Conservation (phyloP, 2,113 vertebrate genomes). For the Camelus dromedarius region DNA sequence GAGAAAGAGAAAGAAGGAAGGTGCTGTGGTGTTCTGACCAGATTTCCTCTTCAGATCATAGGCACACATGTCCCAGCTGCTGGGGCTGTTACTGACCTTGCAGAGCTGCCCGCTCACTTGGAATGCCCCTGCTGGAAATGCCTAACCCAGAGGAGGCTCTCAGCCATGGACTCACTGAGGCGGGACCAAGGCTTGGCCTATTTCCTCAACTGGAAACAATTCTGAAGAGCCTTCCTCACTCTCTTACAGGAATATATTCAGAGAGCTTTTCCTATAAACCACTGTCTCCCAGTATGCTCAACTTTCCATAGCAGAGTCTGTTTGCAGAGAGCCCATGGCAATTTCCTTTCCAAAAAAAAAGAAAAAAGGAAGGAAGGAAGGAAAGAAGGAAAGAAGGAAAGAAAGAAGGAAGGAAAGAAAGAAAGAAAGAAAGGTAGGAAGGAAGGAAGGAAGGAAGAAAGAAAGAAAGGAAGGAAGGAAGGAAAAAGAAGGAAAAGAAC, state of each 20-base stretch:
- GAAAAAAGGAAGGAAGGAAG: no score
- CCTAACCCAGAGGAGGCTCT: neutral
- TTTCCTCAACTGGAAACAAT: neutral
- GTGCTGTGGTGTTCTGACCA: neutral
- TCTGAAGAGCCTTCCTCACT: neutral
- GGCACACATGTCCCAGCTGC: neutral
- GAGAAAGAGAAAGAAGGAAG: neutral
- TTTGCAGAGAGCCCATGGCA: neutral
- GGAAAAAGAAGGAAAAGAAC: neutral
- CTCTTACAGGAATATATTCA: neutral
- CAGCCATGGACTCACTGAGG: neutral
- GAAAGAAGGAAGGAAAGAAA: no score
- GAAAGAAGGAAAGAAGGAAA: fast-evolving
- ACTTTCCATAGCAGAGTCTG: neutral
- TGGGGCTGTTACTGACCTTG: neutral
- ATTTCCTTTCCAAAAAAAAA: neutral
- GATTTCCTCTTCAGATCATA: neutral
- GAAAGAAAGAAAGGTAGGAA: no score
- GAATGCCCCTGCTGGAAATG: neutral
- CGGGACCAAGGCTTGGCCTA: neutral
- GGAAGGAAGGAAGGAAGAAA: fast-evolving
- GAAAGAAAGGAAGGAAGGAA: no score
- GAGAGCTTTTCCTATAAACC: neutral
- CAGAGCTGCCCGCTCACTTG: neutral
- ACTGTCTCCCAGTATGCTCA: neutral